Evolutionary conservation across 2,797 vertebrate species (phyloP).

Genomic region (Capromys pilorides): DNA sequence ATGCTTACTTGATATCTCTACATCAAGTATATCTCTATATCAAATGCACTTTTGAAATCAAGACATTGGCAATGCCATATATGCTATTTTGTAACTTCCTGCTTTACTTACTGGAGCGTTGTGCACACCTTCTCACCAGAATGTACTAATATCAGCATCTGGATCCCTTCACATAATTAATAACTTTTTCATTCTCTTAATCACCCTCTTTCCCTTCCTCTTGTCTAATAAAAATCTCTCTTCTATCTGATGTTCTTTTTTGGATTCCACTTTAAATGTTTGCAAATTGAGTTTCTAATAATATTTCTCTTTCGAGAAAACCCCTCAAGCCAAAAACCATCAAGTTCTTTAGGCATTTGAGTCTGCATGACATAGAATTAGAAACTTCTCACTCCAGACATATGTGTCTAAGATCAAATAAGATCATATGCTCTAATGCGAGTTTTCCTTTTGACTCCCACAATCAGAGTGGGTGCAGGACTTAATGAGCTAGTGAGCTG

Average conservation of each 20-base stretch:
- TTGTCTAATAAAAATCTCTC: neutral
- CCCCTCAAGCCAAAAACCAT: neutral
- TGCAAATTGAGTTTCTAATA: neutral
- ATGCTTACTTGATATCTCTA: neutral
- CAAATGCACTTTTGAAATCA: neutral
- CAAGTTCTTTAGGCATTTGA: neutral
- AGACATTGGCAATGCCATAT: neutral
- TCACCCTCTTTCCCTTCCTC: neutral
- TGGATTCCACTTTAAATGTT: neutral
- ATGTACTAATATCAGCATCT: neutral
- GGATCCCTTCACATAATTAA: neutral
- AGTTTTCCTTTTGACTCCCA: conserved; percentile 1
- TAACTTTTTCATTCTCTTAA: neutral
- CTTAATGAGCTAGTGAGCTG: neutral
- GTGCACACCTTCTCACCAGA: neutral
- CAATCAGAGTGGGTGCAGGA: neutral
- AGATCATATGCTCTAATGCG: neutral
- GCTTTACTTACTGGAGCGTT: neutral
- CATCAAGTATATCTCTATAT: too few species aligned
- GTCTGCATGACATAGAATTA: neutral
- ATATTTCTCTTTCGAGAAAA: neutral
- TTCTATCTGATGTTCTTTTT: neutral
- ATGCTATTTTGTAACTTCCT: neutral
- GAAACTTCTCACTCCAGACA: neutral
- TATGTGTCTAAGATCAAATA: neutral